Evolutionary conservation across 1,140 invertebrate genomes (phyloP).

Genomic region (Scaptomyza montana): DNA sequence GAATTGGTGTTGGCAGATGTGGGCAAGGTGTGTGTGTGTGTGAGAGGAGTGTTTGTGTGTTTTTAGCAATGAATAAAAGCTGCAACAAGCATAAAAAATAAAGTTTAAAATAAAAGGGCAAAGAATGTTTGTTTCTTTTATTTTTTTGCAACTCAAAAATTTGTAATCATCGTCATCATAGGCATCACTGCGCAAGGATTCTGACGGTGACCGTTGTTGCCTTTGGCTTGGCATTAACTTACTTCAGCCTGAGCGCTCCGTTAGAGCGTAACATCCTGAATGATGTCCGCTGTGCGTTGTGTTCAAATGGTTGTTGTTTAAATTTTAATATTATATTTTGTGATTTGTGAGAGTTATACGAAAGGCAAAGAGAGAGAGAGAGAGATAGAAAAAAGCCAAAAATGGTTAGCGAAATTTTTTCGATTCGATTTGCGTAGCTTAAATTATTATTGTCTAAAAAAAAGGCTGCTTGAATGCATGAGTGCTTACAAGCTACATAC

Average conservation of each 20-base stretch:
- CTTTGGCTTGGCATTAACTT: slow-evolving; percentile 64
- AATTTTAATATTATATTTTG: slow-evolving; percentile 1
- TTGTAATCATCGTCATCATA: slow-evolving; percentile 46
- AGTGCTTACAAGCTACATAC: slow-evolving; percentile 45
- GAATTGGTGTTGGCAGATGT: slow-evolving; percentile 13
- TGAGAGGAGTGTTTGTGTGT: slow-evolving; percentile 12
- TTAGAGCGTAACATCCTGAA: slow-evolving; percentile 84
- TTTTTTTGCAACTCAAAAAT: slow-evolving; percentile 56
- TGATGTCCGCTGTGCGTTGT: slow-evolving; percentile 77
- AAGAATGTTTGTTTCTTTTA: neutral
- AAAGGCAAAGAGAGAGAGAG: slow-evolving; percentile 29
- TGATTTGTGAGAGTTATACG: slow-evolving; percentile 11
- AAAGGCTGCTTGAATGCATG: slow-evolving; percentile 38
- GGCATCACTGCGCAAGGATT: slow-evolving; percentile 20
- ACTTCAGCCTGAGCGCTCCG: slow-evolving; percentile 83
- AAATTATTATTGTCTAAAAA: slow-evolving; percentile 22
- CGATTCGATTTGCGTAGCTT: slow-evolving; percentile 23
- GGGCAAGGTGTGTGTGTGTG: slow-evolving; percentile 3
- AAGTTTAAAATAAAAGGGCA: neutral
- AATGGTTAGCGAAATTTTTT: slow-evolving; percentile 38
- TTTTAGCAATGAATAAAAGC: slow-evolving; percentile 30
- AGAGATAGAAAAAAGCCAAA: slow-evolving; percentile 27
- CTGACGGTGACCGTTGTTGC: neutral
- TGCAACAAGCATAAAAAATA: slow-evolving; percentile 28
- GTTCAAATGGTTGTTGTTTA: slow-evolving; percentile 4